Evolutionary conservation across 2,888 invertebrate genomes (phyloP).

Genomic region (Zootermopsis nevadensis): DNA sequence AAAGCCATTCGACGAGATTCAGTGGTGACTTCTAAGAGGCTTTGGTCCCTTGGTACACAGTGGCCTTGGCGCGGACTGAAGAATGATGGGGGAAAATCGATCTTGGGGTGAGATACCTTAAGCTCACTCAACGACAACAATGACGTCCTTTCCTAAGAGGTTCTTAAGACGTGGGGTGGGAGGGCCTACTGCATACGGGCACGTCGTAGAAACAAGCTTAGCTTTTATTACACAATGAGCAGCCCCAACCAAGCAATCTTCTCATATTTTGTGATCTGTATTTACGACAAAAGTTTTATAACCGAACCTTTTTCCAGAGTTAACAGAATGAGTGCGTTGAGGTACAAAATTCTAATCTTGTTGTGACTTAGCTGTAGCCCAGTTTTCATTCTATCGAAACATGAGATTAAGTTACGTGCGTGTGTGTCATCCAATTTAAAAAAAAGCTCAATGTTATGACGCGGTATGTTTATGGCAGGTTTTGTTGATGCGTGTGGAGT

Average conservation of each 20-base stretch:
- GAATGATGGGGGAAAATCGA: neutral
- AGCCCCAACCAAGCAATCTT: neutral
- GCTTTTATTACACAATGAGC: neutral
- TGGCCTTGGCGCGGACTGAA: neutral
- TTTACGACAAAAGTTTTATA: neutral
- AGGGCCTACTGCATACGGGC: neutral
- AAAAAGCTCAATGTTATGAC: too few species aligned
- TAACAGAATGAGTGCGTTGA: neutral
- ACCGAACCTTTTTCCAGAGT: neutral
- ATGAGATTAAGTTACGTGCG: too few species aligned
- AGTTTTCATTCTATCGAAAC: too few species aligned
- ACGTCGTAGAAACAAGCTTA: neutral
- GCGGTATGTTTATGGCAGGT: too few species aligned
- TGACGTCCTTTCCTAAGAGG: neutral
- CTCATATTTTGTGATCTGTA: neutral
- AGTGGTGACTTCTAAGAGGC: neutral
- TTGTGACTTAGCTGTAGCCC: neutral
- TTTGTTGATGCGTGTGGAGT: too few species aligned
- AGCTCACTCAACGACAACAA: neutral
- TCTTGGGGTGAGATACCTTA: too few species aligned
- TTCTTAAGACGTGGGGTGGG: neutral
- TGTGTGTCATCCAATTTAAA: too few species aligned
- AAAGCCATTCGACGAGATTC: neutral
- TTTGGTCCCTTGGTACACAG: neutral
- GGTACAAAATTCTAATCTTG: neutral